phyloP scores from a whole-genome alignment of 2,797 vertebrate genomes.

The Epinephelus malabaricus region DNA sequence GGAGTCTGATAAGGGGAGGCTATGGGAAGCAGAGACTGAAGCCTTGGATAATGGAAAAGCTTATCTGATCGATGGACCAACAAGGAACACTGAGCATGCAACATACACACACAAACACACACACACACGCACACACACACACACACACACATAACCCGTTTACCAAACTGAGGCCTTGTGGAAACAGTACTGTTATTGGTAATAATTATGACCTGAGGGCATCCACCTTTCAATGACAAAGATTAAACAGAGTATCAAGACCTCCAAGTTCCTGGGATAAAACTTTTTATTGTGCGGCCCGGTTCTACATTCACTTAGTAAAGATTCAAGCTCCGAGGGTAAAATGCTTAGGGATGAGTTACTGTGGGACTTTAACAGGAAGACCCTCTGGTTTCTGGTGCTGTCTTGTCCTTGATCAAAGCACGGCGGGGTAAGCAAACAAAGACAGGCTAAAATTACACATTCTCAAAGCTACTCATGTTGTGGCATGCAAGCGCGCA shows the following conservation, averaged over 20 bases:
- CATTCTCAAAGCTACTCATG: constrained; percentile 77
- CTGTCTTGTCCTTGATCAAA: constrained; percentile 84
- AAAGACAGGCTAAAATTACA: constrained; percentile 83
- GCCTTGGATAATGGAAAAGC: constrained; percentile 87
- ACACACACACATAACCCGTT: constrained; percentile 65
- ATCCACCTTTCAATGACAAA: constrained; percentile 81
- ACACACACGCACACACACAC: constrained; percentile 32
- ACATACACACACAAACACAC: constrained; percentile 61
- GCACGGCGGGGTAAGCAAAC: constrained; percentile 79
- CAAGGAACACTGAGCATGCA: constrained; percentile 81
- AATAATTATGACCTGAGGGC: constrained; percentile 79
- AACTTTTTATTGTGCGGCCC: constrained; percentile 71
- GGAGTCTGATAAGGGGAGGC: constrained; percentile 84
- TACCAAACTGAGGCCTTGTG: constrained; percentile 74
- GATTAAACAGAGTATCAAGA: constrained; percentile 71
- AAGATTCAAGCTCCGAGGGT: constrained; percentile 48
- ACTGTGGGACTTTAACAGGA: constrained; percentile 66
- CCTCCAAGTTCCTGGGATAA: constrained; percentile 62
- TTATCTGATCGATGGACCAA: constrained; percentile 88
- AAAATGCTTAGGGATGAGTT: constrained; percentile 65
- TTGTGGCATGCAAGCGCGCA: constrained; percentile 76
- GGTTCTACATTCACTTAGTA: constrained; percentile 58
- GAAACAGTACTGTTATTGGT: constrained; percentile 77
- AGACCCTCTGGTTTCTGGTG: constrained; percentile 71
- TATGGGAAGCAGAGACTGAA: constrained; percentile 86